Base-by-base conservation (phyloP, 2,113 vertebrate species). In the Thryonomys swinderianus region DNA sequence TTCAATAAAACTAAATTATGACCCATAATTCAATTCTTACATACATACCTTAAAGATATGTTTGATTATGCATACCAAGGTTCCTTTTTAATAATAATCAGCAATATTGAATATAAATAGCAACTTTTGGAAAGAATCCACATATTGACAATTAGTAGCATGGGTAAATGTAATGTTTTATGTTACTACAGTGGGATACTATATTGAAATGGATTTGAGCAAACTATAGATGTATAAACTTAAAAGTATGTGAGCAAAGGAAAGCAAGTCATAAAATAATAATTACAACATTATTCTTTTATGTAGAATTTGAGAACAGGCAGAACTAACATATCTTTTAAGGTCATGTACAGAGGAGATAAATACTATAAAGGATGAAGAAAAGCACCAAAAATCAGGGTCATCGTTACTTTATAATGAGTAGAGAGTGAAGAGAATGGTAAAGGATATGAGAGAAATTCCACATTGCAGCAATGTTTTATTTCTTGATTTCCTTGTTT, bases 231-330 rank as follows among this genome's bases (percentile, higher is more conserved):
- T 83, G 82, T 16, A 45, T 30, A 55, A 89, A 81, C 23, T 88
- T 80, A 78, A 1, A 88, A 92, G 85, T 59, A 11, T 40, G 9
- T 71, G 25, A 14, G 14, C 1, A 93, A n/a, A 7, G 11, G 53
- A 95, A 95, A 69, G 10, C 0, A 86, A 91, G 20, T 84, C 37
- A 91, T 87, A 90, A 97, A 87, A 74, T 14, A 79, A 32, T 42
- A 67, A 83, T 74, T 74, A 61, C 7, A 62, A 10, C 51, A 67
- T 80, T 84, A 57, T 85, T 82, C 53, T 79, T 30, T 71, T 64
- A 93, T 3, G 53, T 37, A 62, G 12, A 34, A 3, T 84, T 88
- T 40, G 91, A 93, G 42, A 95, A 62, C 8, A 91, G 48, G 40
- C 1, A 91, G 20, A 71, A 82, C 4, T 89, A 25, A 78, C 53